Evolutionary conservation across 2,888 invertebrate species (phyloP).

Genomic region (Platerodrilus igneus): DNA sequence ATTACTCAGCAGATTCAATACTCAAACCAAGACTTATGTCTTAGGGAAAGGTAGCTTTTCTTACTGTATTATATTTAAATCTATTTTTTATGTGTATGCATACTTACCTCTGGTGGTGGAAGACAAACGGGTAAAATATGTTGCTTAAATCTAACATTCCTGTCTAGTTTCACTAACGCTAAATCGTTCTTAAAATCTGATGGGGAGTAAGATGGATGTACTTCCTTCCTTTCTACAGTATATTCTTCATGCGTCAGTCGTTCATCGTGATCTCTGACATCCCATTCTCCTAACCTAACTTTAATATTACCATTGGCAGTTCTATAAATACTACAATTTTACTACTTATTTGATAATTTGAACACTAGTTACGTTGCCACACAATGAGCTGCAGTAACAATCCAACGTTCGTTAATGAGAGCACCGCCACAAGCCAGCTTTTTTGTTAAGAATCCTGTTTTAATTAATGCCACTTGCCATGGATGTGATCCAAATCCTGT

Average conservation of each 20-base stretch:
- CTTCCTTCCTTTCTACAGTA: slow-evolving; percentile 83
- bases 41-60: too few species aligned
- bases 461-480: slow-evolving; percentile 91
- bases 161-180: slow-evolving; percentile 74
- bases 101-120: slow-evolving; percentile 61
- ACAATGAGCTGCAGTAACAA: slow-evolving; percentile 88
- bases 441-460: slow-evolving; percentile 84
- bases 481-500: slow-evolving; percentile 89
- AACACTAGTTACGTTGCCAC: slow-evolving; percentile 72
- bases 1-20: too few species aligned
- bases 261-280: slow-evolving; percentile 80
- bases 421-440: slow-evolving; percentile 91
- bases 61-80: too few species aligned
- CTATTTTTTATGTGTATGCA: not conserved
- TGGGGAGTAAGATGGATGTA: slow-evolving; percentile 85
- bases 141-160: slow-evolving; percentile 81
- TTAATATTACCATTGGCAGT: slow-evolving; percentile 84
- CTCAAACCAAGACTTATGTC: too few species aligned
- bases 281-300: slow-evolving; percentile 89
- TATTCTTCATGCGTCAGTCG: slow-evolving; percentile 82
- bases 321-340: slow-evolving; percentile 48
- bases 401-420: slow-evolving; percentile 83
- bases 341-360: not conserved
- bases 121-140: slow-evolving; percentile 91
- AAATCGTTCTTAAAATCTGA: slow-evolving; percentile 89